Evolutionary conservation across 1,140 invertebrate species (phyloP).

Genomic region (Drosophila subpulchrella): DNA sequence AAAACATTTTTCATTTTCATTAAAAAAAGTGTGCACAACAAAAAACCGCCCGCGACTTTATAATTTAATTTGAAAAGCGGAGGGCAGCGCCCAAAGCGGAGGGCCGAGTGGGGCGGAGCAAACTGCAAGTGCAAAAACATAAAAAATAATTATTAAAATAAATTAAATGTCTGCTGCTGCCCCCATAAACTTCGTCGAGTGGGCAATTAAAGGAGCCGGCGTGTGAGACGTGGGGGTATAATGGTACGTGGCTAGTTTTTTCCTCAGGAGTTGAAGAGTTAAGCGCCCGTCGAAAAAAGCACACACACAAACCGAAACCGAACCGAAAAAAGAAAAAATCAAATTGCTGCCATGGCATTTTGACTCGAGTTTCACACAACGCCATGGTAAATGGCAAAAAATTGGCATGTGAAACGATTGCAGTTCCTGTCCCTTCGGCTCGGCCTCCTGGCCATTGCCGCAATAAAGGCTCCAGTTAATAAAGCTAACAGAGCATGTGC

Average conservation of each 20-base stretch:
- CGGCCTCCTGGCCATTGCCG: slow-evolving; percentile 12
- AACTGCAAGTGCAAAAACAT: slow-evolving; percentile 33
- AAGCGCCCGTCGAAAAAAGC: slow-evolving; percentile 27
- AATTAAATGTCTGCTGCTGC: slow-evolving; percentile 79
- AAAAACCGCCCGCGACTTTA: slow-evolving; percentile 65
- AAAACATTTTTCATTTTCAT: slow-evolving; percentile 70
- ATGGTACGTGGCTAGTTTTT: slow-evolving; percentile 49
- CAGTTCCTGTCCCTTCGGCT: slow-evolving; percentile 2
- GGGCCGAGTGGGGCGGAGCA: not conserved
- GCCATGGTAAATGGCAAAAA: slow-evolving; percentile 36
- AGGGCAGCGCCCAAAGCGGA: slow-evolving; percentile 32
- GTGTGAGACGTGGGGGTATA: slow-evolving; percentile 5
- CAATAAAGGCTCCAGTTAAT: slow-evolving; percentile 67
- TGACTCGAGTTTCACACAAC: slow-evolving; percentile 44
- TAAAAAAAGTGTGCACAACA: slow-evolving; percentile 56
- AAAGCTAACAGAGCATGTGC: slow-evolving; percentile 67
- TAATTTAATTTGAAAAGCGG: slow-evolving; percentile 79
- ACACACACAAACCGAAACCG: not conserved
- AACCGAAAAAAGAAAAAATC: slow-evolving; percentile 2
- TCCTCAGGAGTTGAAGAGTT: slow-evolving; percentile 36
- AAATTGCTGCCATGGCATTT: slow-evolving; percentile 48
- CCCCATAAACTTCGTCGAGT: slow-evolving; percentile 73
- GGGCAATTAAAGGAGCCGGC: slow-evolving; percentile 64
- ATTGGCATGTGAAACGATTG: slow-evolving; percentile 43
- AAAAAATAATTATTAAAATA: slow-evolving; percentile 78